These are phyloP conservation scores for Abrostola triplasia DNA, from an alignment of 2,888 invertebrate species.

Conservation along the genomic window DNA sequence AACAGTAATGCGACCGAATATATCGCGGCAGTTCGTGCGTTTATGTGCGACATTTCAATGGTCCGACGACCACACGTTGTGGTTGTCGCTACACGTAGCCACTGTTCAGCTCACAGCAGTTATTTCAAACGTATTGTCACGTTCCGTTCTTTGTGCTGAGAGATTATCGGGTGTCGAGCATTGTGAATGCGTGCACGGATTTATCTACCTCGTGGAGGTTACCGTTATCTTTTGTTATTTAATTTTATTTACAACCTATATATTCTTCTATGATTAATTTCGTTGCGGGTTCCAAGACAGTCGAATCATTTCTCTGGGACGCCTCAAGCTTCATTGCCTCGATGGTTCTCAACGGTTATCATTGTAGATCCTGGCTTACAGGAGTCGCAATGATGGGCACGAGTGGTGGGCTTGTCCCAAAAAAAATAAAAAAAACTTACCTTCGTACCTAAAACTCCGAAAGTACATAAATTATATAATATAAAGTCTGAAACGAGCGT, in stretches of 20 bases:
- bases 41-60: not conserved
- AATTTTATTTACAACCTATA: too few relatives aligned
- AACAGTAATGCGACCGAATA: not conserved
- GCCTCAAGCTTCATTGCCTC: too few relatives aligned
- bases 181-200: constrained; percentile 32
- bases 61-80: constrained; percentile 25
- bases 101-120: constrained; percentile 9
- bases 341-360: too few relatives aligned
- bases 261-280: too few relatives aligned
- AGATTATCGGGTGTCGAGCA: constrained; percentile 33
- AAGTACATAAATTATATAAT: not conserved
- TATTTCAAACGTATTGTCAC: constrained; percentile 49
- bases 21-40: not conserved
- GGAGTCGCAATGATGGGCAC: too few relatives aligned
- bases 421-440: too few relatives aligned
- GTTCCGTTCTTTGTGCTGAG: constrained; percentile 44
- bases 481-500: not conserved
- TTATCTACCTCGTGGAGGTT: constrained; percentile 9
- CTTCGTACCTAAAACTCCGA: too few relatives aligned
- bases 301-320: too few relatives aligned
- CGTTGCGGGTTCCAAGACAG: too few relatives aligned
- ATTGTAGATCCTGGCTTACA: too few relatives aligned
- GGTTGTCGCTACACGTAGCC: constrained; percentile 43
- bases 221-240: constrained; percentile 17
- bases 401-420: too few relatives aligned